Evolutionary conservation across 2,888 invertebrate species (phyloP), one percentile per base, ranked within the genome.

Genomic region (Agrotis puta): DNA sequence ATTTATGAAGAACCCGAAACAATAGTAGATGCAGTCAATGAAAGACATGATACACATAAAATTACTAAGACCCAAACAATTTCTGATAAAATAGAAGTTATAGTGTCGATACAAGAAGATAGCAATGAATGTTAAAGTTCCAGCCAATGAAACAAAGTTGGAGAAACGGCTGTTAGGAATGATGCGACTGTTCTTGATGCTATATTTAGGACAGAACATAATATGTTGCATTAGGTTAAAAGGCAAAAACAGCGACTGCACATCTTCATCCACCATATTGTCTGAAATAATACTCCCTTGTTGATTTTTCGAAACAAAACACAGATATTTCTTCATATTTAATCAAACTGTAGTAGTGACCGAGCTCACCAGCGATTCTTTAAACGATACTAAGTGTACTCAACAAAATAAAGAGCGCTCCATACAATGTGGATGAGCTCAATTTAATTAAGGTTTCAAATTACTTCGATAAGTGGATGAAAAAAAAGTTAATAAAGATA

Each of bases 171-270:
- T 56, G n/a, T 56, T 74, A 11, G 64, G 27, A 33, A 20, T 13
- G 3, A 64, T 45, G 11, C 1, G 13, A 24, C 64, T 75, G 5
- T 65, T 65, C 50, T 24, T 50, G 3, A 72, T 72, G 14, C 24
- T 4, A 24, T 74, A 71, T 27, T 45, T 70, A 11, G 70, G 70
- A n/a, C 57, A 54, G 22, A 68, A 53, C 69, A 71, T 57, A 1
- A 70, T 20, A 47, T 53, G 2, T 33, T 70, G 72, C 45, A 70
- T 51, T 20, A 70, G 7, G 47, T 70, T 70, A 1, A 70, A 70
- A 39, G 70, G 70, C 20, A 70, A 59, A 20, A 70, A 14, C 73
- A 61, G 24, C 3, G 73, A 59, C 18, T 72, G 73, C n/a, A 70
- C 51, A 18, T 59, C 53, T 33, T 72, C 5, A 7, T 72, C 70